Evolutionary conservation across 2,113 vertebrate genomes (phyloP), one percentile per base, ranked within the genome.

Genomic region (Aythya baeri): DNA sequence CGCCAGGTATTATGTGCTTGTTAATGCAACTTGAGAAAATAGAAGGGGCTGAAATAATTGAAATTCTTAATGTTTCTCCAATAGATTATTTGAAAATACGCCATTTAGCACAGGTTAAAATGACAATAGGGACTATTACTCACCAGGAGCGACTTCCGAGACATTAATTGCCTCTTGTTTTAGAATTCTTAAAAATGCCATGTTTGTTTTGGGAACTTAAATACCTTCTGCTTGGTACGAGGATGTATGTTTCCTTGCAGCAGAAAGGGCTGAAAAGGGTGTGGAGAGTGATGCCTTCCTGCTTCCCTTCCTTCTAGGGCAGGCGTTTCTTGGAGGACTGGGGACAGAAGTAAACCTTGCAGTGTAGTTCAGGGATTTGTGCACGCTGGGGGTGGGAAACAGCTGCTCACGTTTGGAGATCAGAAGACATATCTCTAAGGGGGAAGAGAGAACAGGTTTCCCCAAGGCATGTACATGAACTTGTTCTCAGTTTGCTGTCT

Each of bases 21-120:
- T 74, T 96, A 94, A 85, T 77, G 43, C 43, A 83, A 81, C 86
- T 84, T 50, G 31, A 86, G 61, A 92, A 95, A 91, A 85, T 62
- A 73, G 83, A 67, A 94, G 18, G 32, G 86, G 34, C 43, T 78
- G 77, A 84, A 95, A 83, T 88, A 83, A 91, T 89, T 83, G 18
- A 71, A 92, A 86, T 86, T 91, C 38, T 57, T 88, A 72, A 82
- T 86, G 46, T 91, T 92, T 94, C 80, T 91, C 43, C 57, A 81
- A n/a, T 65, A 93, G 66, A 62, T 96, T 8, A 76, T 91, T 90
- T 49, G 62, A 78, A 96, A 95, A 92, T 65, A 65, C 1, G 18
- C 70, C 32, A 55, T 81, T 75, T 90, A 92, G 61, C n/a, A 23
- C 76, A 75, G 38, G 65, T 89, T 91, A 96, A 93, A 96, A 88